These are phyloP conservation scores for Alectoris magna DNA, from an alignment of 2,797 vertebrate species.

Conservation along the genomic window DNA sequence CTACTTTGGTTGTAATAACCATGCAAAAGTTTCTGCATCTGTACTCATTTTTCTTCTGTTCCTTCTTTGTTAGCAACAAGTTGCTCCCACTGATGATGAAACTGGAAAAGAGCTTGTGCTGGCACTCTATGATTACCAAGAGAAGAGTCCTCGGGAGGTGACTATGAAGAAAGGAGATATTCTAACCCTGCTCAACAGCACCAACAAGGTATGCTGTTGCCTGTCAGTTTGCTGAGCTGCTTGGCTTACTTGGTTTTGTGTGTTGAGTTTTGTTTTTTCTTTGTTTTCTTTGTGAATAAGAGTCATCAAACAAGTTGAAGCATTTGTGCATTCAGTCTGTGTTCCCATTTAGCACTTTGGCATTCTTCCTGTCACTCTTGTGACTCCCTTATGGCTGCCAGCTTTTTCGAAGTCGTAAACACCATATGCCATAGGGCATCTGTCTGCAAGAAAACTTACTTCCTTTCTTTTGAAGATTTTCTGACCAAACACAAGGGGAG, in stretches of 20 bases:
- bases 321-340: not conserved
- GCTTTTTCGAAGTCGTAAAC: not conserved
- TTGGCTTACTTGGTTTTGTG: not conserved
- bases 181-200: slow-evolving; percentile 97
- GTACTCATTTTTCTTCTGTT: not conserved
- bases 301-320: not conserved
- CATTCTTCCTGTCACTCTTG: not conserved
- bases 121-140: slow-evolving; percentile 98
- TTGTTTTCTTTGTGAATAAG: not conserved
- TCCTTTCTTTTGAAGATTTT: not conserved
- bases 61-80: slow-evolving; percentile 91
- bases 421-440: accelerated
- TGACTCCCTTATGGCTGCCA: not conserved
- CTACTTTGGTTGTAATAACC: not conserved
- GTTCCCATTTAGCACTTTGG: not conserved
- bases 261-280: not conserved
- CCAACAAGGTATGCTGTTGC: slow-evolving; percentile 89
- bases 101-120: slow-evolving; percentile 97
- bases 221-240: not conserved
- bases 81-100: slow-evolving; percentile 98
- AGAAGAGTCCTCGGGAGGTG: slow-evolving; percentile 98
- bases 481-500: not conserved
- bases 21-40: not conserved
- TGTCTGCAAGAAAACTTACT: not conserved
- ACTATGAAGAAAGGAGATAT: slow-evolving; percentile 99